Percentiles rank a stretch among this genome's conserved stretches.
Conservation (phyloP, 2,888 invertebrate genomes). For the Eretmocerus hayati region DNA sequence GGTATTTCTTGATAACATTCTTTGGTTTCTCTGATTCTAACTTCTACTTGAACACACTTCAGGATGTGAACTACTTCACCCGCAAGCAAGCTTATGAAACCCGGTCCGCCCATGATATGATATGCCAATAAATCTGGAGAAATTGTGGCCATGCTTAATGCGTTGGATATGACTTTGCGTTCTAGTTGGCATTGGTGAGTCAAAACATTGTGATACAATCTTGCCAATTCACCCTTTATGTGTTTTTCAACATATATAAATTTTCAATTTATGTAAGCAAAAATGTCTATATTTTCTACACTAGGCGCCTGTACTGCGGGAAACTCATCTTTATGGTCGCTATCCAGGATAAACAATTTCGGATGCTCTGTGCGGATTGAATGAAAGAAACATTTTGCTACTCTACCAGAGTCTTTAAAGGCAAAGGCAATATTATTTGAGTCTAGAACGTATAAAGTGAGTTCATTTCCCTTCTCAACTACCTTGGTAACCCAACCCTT, state of each 20-base stretch:
- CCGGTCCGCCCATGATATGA: background rate
- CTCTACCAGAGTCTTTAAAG: too few species aligned
- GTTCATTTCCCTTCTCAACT: too few species aligned
- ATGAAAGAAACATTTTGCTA: too few species aligned
- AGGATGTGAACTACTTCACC: too few species aligned
- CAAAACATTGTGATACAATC: background rate
- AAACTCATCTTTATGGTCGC: too few species aligned
- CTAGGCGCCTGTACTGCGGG: too few species aligned
- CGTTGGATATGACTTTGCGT: background rate
- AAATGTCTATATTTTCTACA: too few species aligned
- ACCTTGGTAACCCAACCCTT: too few species aligned
- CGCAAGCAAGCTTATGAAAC: background rate
- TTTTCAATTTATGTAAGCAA: background rate
- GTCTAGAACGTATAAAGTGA: too few species aligned
- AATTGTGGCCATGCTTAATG: background rate
- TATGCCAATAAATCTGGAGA: background rate
- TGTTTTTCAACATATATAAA: background rate
- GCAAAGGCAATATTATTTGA: too few species aligned
- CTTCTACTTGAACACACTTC: background rate
- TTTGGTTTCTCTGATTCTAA: background rate
- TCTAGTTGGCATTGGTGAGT: background rate
- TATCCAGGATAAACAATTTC: too few species aligned
- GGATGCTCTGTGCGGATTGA: too few species aligned
- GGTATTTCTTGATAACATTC: constrained; percentile 1
- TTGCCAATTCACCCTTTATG: background rate